Base-by-base conservation (phyloP, 1,140 invertebrate species). In the Amphibalanus amphitrite region DNA sequence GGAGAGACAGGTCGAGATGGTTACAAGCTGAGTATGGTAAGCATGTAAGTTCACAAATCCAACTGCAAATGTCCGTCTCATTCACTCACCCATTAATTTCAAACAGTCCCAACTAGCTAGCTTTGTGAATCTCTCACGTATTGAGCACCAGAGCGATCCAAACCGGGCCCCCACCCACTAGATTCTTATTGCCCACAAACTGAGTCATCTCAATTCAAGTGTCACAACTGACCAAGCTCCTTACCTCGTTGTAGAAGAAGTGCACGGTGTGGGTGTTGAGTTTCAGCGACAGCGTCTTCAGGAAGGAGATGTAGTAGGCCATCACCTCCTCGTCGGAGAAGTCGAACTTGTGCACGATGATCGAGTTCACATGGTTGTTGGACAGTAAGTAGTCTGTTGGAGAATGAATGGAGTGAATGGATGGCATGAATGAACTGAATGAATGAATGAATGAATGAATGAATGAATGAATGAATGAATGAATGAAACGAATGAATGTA, bases 251-350 rank as follows among this genome's bases (percentile, higher is more conserved):
- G 82, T 98, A 99, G 82, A 99, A 99, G 81, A 99, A 99, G 79
- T 99, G 95, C 78, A 99, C 97, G 3, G 97, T 99, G 80, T 99
- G 94, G 74, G 89, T 87, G 83, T 99, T 99, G n/a, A 99, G 82
- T 83, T 99, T 99, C 64, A 99, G 84, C 75, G 96, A 99, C 26
- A 99, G 83, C 0, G 96, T 99, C 82, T 99, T 99, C 71, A 99
- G 80, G 80, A 99, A 99, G 69, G 96, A 97, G 79, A 99, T 98
- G 80, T 99, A 99, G 81, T 99, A 99, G 8, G 96, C 97, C 94
- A 99, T 98, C 3, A 99, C 95, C 86, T 99, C 97, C 83, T 99
- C 97, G 83, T 99, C 96, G 25, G 93, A 95, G 78, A 99, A 97
- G 81, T 99, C 97, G 86, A 99, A 99, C 82, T 97, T 97, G 82